These are phyloP conservation scores for Silurus glanis DNA, from an alignment of 2,113 vertebrate genomes.

Conservation along the genomic window DNA sequence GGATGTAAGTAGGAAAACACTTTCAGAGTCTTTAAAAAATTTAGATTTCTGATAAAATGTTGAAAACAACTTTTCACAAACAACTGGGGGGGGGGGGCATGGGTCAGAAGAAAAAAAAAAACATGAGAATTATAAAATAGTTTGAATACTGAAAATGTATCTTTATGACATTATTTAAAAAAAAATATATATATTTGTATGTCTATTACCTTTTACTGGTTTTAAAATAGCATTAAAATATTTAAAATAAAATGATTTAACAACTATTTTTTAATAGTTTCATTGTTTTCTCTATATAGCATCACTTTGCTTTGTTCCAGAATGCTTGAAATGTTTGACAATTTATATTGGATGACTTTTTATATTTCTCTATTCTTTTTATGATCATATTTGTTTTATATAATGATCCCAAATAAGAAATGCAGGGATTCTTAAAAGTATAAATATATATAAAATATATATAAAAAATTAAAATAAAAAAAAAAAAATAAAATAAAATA, in stretches of 20 bases:
- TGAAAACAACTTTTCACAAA: neutral
- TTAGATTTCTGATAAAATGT: neutral
- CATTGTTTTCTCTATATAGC: neutral
- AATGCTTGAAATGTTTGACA: neutral
- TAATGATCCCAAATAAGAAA: neutral
- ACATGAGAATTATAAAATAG: neutral
- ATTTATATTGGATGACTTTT: neutral
- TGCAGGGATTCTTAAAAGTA: neutral
- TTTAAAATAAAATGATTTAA: too few relatives aligned
- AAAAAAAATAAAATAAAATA: too few relatives aligned
- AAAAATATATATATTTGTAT: neutral
- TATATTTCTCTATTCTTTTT: too few relatives aligned
- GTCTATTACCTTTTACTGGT: neutral
- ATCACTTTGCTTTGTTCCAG: neutral
- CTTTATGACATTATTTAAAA: neutral
- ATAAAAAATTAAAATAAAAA: too few relatives aligned
- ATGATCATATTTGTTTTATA: neutral
- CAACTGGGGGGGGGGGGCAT: neutral
- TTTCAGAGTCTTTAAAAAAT: slow-evolving; percentile 1
- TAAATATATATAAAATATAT: too few relatives aligned
- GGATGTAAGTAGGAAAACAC: neutral
- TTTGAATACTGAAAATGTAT: neutral
- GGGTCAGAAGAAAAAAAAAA: neutral
- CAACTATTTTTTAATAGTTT: neutral
- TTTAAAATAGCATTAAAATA: too few relatives aligned